Conservation (phyloP, 2,113 vertebrate species). For the Hemicordylus capensis region DNA sequence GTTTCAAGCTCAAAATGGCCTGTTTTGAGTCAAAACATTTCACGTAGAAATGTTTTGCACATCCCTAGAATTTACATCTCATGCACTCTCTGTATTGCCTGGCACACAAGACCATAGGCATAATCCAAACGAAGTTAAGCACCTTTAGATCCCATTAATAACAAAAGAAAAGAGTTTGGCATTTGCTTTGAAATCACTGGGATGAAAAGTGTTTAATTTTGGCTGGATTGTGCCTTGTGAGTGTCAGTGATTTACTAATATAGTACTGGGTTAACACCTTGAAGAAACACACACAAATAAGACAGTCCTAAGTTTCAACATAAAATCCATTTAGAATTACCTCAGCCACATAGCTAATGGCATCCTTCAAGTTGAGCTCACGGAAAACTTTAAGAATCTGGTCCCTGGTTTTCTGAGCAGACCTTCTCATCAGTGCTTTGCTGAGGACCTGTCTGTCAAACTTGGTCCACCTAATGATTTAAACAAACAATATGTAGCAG, state of each 20-base stretch:
- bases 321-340: slow-evolving; percentile 66
- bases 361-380: slow-evolving; percentile 94
- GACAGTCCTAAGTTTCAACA: not conserved
- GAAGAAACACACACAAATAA: not conserved
- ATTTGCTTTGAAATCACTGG: not conserved
- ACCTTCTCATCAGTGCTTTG: slow-evolving; percentile 87
- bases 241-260: not conserved
- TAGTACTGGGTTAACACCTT: not conserved
- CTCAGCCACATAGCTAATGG: slow-evolving; percentile 91
- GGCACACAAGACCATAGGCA: not conserved
- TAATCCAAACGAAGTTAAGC: not conserved
- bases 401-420: slow-evolving; percentile 87
- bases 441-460: slow-evolving; percentile 90
- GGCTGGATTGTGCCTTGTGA: not conserved
- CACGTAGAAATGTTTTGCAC: too few relatives aligned
- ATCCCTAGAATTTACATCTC: not conserved
- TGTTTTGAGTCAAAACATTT: too few relatives aligned
- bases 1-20: too few relatives aligned
- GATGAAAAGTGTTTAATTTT: not conserved
- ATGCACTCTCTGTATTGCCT: not conserved
- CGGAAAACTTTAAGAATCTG: slow-evolving; percentile 92
- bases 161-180: not conserved
- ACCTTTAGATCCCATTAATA: not conserved
- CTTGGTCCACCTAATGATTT: slow-evolving; percentile 84
- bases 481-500: slow-evolving; percentile 38